These are phyloP conservation scores for Mythimna impura DNA, from an alignment of 2,888 invertebrate species.

Conservation along the genomic window DNA sequence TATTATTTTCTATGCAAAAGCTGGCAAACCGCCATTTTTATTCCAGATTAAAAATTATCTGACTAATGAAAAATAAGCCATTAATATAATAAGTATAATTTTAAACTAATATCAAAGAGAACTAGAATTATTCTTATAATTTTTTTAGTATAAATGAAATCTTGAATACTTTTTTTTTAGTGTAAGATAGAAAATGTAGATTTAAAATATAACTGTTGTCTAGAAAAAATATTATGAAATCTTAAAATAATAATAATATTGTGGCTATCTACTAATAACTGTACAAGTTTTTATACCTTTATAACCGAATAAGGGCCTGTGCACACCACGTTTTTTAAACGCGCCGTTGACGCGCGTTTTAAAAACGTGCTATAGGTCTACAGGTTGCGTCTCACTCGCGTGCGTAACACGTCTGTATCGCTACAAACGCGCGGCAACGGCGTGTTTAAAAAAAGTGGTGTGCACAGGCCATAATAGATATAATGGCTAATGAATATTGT, in stretches of 20 bases:
- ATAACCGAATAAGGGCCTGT: slow-evolving; percentile 5
- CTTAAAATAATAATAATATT: slow-evolving; percentile 26
- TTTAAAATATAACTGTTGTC: slow-evolving; percentile 22
- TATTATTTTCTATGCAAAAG: too few species aligned
- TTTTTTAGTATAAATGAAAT: slow-evolving; percentile 14
- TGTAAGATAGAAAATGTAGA: slow-evolving; percentile 23
- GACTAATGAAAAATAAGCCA: too few species aligned
- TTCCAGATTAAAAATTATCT: too few species aligned
- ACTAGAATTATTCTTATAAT: slow-evolving; percentile 9
- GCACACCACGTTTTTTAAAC: too few species aligned
- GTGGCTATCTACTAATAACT: slow-evolving; percentile 41
- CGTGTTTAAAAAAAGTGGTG: too few species aligned
- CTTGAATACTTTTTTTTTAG: slow-evolving; percentile 15
- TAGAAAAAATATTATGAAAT: slow-evolving; percentile 33
- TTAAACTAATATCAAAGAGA: slow-evolving; percentile 47
- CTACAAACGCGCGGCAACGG: too few species aligned
- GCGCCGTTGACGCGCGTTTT: too few species aligned
- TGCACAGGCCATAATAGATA: background rate
- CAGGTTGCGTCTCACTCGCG: too few species aligned
- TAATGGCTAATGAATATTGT: slow-evolving; percentile 17
- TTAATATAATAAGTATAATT: slow-evolving; percentile 32
- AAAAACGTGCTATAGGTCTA: too few species aligned
- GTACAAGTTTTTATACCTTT: slow-evolving; percentile 47
- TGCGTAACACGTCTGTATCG: too few species aligned
- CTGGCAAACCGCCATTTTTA: too few species aligned